Percentiles rank a stretch among this genome's conserved stretches.
These are phyloP conservation scores for Neomonachus schauinslandi DNA, from an alignment of 2,113 vertebrate genomes.

Conservation along the genomic window DNA sequence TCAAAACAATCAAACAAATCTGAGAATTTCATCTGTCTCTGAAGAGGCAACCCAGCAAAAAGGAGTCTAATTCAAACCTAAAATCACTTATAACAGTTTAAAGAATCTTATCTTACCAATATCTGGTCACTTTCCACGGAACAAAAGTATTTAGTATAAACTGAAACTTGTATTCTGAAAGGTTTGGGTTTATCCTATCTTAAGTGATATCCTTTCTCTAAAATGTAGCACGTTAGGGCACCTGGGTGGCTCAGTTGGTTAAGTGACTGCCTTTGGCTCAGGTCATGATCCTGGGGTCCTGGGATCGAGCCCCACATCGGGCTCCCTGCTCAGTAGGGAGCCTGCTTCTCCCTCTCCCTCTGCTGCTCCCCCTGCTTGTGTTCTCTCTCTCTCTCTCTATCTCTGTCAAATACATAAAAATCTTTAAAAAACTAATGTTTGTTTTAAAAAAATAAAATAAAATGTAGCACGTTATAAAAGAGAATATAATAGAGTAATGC, in stretches of 20 bases:
- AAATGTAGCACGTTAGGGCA: neutral
- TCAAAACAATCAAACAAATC: slow-evolving; percentile 38
- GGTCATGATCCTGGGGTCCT: too few relatives aligned
- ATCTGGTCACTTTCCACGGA: neutral
- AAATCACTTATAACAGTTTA: slow-evolving; percentile 21
- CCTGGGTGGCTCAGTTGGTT: too few relatives aligned
- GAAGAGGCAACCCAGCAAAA: neutral
- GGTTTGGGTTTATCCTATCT: neutral
- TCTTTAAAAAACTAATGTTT: too few relatives aligned
- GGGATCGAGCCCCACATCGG: too few relatives aligned
- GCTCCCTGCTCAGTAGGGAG: too few relatives aligned
- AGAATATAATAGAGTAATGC: neutral
- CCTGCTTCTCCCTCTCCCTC: too few relatives aligned
- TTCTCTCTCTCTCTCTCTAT: too few relatives aligned
- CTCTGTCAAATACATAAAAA: too few relatives aligned
- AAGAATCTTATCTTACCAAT: neutral
- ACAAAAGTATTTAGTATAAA: slow-evolving; percentile 6
- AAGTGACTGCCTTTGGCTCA: too few relatives aligned
- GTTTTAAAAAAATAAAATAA: neutral
- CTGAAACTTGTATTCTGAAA: slow-evolving; percentile 40
- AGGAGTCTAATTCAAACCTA: slow-evolving; percentile 43
- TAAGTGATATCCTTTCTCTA: neutral
- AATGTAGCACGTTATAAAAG: neutral
- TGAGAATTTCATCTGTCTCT: slow-evolving; percentile 47
- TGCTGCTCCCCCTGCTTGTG: too few relatives aligned